A percentile compares a stretch with the other conserved stretches of the same genome.
phyloP scores from a whole-genome alignment of 2,797 vertebrate species.

The Eupleurogrammus muticus region DNA sequence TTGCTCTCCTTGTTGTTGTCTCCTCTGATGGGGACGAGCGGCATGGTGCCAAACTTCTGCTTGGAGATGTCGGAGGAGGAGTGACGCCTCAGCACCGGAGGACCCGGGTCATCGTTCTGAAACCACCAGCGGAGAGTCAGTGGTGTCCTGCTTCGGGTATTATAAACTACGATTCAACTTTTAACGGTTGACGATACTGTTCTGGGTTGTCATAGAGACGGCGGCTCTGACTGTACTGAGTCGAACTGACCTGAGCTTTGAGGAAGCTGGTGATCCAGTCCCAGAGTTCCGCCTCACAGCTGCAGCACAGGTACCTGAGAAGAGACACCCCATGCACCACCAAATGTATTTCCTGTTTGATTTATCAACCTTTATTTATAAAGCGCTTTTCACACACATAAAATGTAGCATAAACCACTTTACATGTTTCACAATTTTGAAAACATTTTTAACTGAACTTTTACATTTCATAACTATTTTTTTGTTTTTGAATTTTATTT shows the following conservation, averaged over 20 bases:
- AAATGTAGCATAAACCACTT: no score
- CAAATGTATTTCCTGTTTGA: no score
- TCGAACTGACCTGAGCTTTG: conserved; percentile 86
- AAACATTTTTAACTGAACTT: no score
- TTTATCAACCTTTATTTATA: no score
- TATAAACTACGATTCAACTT: no score
- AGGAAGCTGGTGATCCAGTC: conserved; percentile 96
- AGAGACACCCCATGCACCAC: neutral
- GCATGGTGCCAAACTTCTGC: conserved; percentile 98
- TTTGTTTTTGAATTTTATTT: no score
- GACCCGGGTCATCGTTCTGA: conserved; percentile 86
- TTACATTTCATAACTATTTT: no score
- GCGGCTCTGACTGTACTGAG: neutral
- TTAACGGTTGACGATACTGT: neutral
- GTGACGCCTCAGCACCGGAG: conserved; percentile 89
- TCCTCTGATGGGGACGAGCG: conserved; percentile 92
- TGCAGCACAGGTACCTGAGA: conserved; percentile 90
- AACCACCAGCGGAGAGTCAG: neutral
- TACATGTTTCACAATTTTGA: no score
- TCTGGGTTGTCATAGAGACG: no score
- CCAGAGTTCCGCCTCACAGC: conserved; percentile 91
- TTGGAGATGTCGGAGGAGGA: conserved; percentile 93
- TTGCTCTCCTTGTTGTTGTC: conserved; percentile 86
- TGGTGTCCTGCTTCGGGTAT: neutral
- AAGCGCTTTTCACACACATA: no score